Evolutionary conservation across 2,888 invertebrate species (phyloP).

Genomic region (Selenia dentaria): DNA sequence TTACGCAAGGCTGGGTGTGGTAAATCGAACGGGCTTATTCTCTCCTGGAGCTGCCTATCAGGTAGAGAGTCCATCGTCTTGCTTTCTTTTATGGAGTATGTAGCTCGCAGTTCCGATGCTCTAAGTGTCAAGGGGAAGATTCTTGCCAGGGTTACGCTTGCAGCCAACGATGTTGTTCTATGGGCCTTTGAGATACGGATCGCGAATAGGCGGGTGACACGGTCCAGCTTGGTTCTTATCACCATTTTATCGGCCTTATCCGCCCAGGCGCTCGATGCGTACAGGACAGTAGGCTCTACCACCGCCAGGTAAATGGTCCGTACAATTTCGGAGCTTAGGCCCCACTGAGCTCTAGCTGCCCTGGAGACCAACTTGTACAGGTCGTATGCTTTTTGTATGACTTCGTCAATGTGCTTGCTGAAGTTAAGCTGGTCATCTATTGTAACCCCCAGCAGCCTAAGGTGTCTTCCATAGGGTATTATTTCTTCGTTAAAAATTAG

Average conservation of each 20-base stretch:
- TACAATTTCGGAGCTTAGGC: neutral
- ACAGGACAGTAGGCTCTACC: neutral
- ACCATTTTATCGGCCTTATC: neutral
- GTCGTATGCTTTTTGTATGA: neutral
- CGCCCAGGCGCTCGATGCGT: neutral
- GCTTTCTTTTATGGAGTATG: neutral
- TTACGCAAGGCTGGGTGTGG: neutral
- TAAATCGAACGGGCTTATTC: too few relatives aligned
- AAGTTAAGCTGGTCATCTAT: neutral
- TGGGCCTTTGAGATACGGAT: neutral
- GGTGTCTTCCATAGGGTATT: neutral
- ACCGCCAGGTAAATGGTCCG: neutral
- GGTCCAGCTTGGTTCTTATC: neutral
- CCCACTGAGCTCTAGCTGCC: neutral
- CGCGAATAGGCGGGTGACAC: neutral
- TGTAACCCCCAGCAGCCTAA: neutral
- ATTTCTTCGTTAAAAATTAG: neutral
- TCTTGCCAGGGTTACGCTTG: neutral
- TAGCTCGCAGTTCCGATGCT: neutral
- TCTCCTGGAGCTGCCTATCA: too few relatives aligned
- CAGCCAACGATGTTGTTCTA: neutral
- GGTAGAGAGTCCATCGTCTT: neutral
- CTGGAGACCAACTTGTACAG: neutral
- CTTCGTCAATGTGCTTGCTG: neutral
- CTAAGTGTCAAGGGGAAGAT: neutral